A percentile compares a stretch with the other conserved stretches of the same genome.
phyloP scores from a whole-genome alignment of 2,888 invertebrate species.

The Parelbella ahira region DNA sequence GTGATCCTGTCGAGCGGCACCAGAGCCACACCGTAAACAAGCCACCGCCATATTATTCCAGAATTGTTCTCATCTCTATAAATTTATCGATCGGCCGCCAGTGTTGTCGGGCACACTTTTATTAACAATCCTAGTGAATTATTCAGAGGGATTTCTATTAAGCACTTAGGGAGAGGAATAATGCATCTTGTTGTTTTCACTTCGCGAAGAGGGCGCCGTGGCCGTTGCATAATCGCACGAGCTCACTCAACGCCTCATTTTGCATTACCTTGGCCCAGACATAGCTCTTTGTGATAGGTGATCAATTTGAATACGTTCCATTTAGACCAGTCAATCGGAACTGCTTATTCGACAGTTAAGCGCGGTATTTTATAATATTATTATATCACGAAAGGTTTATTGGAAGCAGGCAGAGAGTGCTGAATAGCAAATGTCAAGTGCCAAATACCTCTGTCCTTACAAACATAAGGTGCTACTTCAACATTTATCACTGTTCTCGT shows the following conservation, averaged over 20 bases:
- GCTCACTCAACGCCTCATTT: constrained; percentile 39
- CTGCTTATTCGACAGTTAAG: background rate
- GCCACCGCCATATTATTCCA: constrained; percentile 60
- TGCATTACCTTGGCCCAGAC: constrained; percentile 49
- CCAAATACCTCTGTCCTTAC: too few relatives aligned
- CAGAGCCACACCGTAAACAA: constrained; percentile 55
- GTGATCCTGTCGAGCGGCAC: constrained; percentile 25
- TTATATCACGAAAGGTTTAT: too few relatives aligned
- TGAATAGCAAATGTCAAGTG: too few relatives aligned
- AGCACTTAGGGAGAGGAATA: constrained; percentile 67
- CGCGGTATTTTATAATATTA: too few relatives aligned
- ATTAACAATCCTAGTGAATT: constrained; percentile 67
- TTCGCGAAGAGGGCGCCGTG: constrained; percentile 49
- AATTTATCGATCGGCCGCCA: constrained; percentile 63
- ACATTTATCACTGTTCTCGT: too few relatives aligned
- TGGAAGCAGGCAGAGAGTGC: too few relatives aligned
- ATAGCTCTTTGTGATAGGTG: constrained; percentile 29
- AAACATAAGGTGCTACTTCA: too few relatives aligned
- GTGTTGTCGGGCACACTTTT: constrained; percentile 64
- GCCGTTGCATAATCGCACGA: constrained; percentile 47
- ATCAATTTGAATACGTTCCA: background rate
- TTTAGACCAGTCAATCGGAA: background rate
- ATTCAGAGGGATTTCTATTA: constrained; percentile 69
- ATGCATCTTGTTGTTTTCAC: constrained; percentile 65
- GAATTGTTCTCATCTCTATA: constrained; percentile 63